Conservation (phyloP, 2,797 vertebrate species). For the Ctenosaura bakeri region DNA sequence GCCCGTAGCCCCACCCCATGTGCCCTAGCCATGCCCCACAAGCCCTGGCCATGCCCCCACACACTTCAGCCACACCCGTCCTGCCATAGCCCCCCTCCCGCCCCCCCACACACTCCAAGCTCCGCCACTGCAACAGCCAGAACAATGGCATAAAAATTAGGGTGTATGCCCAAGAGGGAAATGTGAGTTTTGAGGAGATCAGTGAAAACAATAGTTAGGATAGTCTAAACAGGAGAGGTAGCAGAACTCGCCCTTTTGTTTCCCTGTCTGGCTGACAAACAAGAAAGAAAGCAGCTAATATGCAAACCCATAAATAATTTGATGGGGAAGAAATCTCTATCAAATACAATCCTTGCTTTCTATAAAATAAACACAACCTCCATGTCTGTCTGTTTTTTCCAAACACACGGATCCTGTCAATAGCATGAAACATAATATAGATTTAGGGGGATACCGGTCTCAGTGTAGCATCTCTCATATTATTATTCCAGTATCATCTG, state of each 20-base stretch:
- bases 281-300: not conserved
- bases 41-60: too few relatives aligned
- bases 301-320: constrained; percentile 2
- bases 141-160: not conserved
- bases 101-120: too few relatives aligned
- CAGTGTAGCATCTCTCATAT: constrained; percentile 86
- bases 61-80: too few relatives aligned
- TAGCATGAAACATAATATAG: constrained; percentile 88
- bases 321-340: constrained; percentile 31
- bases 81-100: too few relatives aligned
- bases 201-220: not conserved
- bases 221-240: not conserved
- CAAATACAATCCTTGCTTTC: constrained; percentile 78
- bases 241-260: too few relatives aligned
- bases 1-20: too few relatives aligned
- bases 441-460: constrained; percentile 83
- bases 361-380: constrained; percentile 84
- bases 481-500: constrained; percentile 94
- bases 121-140: not conserved
- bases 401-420: constrained; percentile 84
- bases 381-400: constrained; percentile 72
- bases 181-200: not conserved
- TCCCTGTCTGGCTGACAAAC: not conserved
- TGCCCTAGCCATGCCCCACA: too few relatives aligned
- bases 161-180: too few relatives aligned